phyloP scores from a whole-genome alignment of 37 sponge, comb jelly and placozoan species.

The Dysidea cf. avara region DNA sequence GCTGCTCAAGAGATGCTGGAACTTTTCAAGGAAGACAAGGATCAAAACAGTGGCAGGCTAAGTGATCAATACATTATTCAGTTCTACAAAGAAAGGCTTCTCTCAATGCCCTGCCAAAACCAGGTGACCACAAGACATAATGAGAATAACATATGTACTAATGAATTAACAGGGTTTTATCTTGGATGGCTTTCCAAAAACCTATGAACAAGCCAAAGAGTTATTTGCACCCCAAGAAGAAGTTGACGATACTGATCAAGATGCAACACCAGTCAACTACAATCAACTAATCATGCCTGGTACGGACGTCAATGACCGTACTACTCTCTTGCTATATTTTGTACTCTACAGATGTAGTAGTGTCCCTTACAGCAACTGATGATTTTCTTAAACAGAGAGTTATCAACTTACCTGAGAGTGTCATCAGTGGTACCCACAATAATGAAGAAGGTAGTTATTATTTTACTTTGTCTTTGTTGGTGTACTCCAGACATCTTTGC shows the following conservation, averaged over 20 bases:
- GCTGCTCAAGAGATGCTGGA: slow-evolving; percentile 79
- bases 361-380: slow-evolving; percentile 79
- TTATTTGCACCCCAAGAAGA: slow-evolving; percentile 76
- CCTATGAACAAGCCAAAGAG: slow-evolving; percentile 81
- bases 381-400: slow-evolving; percentile 86
- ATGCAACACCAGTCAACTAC: slow-evolving; percentile 22
- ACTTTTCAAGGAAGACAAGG: slow-evolving; percentile 72
- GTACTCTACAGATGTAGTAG: slow-evolving; percentile 58
- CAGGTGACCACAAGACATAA: slow-evolving; percentile 33
- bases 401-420: slow-evolving; percentile 88
- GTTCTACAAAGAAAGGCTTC: slow-evolving; percentile 80
- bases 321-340: background rate
- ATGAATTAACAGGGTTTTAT: slow-evolving; percentile 58
- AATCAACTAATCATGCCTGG: slow-evolving; percentile 86
- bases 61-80: slow-evolving; percentile 78
- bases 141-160: background rate
- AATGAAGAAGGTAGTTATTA: slow-evolving; percentile 74
- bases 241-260: slow-evolving; percentile 40
- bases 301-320: background rate
- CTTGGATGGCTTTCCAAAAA: slow-evolving; percentile 94
- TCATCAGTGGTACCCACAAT: slow-evolving; percentile 84
- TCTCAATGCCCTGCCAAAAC: slow-evolving; percentile 94
- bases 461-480: background rate
- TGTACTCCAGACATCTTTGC: background rate
- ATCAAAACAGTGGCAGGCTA: slow-evolving; percentile 82